phyloP scores from a whole-genome alignment of 2,888 invertebrate genomes.

The Pristionchus fissidentatus region DNA sequence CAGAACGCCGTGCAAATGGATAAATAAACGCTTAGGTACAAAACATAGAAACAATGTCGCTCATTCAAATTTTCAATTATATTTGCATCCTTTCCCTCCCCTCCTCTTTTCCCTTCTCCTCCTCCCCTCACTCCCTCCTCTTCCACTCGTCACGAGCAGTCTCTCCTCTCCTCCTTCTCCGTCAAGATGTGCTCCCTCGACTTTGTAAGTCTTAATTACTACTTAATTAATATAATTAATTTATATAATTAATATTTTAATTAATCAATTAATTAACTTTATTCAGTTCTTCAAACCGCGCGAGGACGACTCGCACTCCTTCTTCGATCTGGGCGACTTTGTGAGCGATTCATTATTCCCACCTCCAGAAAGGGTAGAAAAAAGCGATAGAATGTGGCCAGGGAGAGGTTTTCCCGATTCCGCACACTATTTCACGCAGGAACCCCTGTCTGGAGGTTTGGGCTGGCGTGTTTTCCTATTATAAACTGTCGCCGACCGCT shows the following conservation, averaged over 20 bases:
- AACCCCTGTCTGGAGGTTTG: too few species aligned
- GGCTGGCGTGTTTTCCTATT: background rate
- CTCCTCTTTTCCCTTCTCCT: too few species aligned
- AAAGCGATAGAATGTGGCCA: too few species aligned
- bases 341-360: background rate
- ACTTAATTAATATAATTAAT: background rate
- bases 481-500: background rate
- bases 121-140: background rate
- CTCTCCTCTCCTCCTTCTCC: background rate
- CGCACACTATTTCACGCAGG: too few species aligned
- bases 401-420: too few species aligned
- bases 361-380: too few species aligned
- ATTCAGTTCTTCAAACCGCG: slow-evolving; percentile 15
- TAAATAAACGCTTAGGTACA: too few species aligned
- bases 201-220: background rate
- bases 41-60: too few species aligned
- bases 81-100: background rate
- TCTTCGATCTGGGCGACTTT: slow-evolving; percentile 1
- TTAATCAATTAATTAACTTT: background rate
- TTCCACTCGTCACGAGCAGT: background rate
- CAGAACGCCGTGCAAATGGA: too few species aligned
- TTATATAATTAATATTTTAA: background rate
- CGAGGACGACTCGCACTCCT: background rate
- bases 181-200: background rate
- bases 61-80: background rate